Conservation (phyloP, 2,888 invertebrate genomes). For the Fragum fragum region DNA sequence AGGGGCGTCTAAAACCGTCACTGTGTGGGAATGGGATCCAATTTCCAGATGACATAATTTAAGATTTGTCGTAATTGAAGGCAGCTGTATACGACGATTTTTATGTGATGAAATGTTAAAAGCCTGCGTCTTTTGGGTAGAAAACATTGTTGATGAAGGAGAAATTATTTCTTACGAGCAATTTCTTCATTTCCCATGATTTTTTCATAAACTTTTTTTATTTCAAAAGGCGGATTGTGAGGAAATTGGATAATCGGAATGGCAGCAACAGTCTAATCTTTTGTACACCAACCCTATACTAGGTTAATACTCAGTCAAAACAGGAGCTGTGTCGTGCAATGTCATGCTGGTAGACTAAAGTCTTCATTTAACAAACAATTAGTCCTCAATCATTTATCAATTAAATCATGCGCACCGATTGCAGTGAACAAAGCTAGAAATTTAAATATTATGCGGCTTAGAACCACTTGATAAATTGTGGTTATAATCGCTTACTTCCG, state of each 20-base stretch:
- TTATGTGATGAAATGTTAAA: no score
- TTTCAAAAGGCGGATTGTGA: no score
- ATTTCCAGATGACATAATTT: no score
- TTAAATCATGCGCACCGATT: not conserved
- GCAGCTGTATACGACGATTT: no score
- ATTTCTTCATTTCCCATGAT: slow-evolving; percentile 9
- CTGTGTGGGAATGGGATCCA: no score
- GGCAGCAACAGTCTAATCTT: not conserved
- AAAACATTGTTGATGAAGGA: not conserved
- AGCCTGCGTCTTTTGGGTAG: not conserved
- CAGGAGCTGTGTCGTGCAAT: not conserved
- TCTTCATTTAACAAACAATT: slow-evolving; percentile 3
- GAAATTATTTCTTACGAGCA: slow-evolving; percentile 2
- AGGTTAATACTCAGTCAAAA: not conserved
- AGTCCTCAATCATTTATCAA: not conserved
- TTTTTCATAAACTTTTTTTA: no score
- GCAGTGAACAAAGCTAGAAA: not conserved
- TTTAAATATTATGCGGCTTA: not conserved
- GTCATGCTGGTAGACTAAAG: not conserved
- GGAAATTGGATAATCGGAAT: no score
- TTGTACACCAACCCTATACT: not conserved
- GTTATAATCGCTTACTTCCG: not conserved
- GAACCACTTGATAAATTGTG: not conserved
- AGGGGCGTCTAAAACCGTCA: no score
- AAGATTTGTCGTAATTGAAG: no score